Evolutionary conservation across 2,888 invertebrate genomes (phyloP).

Genomic region (Embidobia sp.): DNA sequence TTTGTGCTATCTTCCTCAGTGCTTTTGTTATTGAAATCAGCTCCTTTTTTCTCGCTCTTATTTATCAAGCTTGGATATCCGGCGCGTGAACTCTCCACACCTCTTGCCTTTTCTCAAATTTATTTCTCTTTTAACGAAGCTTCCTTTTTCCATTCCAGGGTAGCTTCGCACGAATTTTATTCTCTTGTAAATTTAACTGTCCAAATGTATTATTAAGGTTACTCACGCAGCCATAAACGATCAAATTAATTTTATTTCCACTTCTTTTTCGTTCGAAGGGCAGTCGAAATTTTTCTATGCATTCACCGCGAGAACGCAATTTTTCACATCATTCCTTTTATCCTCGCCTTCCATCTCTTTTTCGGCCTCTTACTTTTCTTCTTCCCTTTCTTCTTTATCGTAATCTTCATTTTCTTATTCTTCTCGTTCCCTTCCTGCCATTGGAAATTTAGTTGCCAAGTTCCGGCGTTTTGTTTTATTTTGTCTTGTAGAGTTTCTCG

Average conservation of each 20-base stretch:
- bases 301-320: no score
- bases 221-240: no score
- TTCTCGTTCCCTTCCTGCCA: constrained; percentile 22
- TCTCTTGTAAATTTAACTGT: neutral
- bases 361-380: neutral
- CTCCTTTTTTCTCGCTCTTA: neutral
- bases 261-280: no score
- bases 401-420: neutral
- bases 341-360: neutral
- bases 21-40: constrained; percentile 21
- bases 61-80: constrained; percentile 17
- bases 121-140: constrained; percentile 16
- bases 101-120: constrained; percentile 8
- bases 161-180: constrained; percentile 11
- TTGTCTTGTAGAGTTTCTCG: constrained; percentile 44
- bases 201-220: neutral
- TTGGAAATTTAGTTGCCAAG: constrained; percentile 40
- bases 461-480: constrained; percentile 38
- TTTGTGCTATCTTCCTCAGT: neutral
- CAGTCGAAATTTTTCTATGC: no score
- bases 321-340: no score
- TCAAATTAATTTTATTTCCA: no score
- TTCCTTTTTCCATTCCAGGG: constrained; percentile 4
- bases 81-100: neutral
- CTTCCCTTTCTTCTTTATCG: neutral